Evolutionary conservation across 2,113 vertebrate genomes (phyloP).

Genomic region (Chlorodrepanis virens): DNA sequence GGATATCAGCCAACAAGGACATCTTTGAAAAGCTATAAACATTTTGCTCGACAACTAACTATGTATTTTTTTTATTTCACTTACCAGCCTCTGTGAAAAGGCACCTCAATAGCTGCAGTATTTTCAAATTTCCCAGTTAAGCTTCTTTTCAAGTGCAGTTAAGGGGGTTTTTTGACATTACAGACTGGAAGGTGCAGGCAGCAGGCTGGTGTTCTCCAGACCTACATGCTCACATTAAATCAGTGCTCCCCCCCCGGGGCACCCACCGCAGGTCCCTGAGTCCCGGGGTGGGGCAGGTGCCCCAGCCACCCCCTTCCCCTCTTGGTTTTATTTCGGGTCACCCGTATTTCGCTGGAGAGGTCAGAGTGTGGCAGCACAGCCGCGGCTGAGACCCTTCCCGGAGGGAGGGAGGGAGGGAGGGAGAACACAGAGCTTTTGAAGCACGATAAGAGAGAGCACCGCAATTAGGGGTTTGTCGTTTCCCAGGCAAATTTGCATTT

Average conservation of each 20-base stretch:
- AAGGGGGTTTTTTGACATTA: accelerated
- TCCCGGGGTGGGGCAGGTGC: not conserved
- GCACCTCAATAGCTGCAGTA: not conserved
- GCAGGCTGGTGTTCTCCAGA: not conserved
- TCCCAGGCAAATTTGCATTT: constrained; percentile 69
- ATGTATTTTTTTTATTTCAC: not conserved
- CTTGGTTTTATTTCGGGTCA: not conserved
- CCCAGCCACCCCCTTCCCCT: not conserved
- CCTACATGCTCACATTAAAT: not conserved
- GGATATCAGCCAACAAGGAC: not conserved
- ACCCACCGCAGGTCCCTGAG: not conserved
- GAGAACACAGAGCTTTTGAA: not conserved
- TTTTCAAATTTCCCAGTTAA: not conserved
- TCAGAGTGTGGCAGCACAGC: constrained; percentile 36
- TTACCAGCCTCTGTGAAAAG: not conserved
- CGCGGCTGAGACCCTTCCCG: constrained; percentile 18
- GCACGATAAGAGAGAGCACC: not conserved
- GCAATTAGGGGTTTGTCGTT: constrained; percentile 43
- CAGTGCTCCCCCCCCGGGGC: not conserved
- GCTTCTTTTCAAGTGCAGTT: not conserved
- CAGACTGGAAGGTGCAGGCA: not conserved
- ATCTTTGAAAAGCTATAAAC: not conserved
- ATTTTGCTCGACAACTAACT: not conserved
- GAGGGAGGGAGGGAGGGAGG: constrained; percentile 14
- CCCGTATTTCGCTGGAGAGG: constrained; percentile 49